A percentile compares a stretch with the other conserved stretches of the same genome.
Evolutionary conservation across 2,797 vertebrate species (phyloP).

Genomic region (Sylvia borin): DNA sequence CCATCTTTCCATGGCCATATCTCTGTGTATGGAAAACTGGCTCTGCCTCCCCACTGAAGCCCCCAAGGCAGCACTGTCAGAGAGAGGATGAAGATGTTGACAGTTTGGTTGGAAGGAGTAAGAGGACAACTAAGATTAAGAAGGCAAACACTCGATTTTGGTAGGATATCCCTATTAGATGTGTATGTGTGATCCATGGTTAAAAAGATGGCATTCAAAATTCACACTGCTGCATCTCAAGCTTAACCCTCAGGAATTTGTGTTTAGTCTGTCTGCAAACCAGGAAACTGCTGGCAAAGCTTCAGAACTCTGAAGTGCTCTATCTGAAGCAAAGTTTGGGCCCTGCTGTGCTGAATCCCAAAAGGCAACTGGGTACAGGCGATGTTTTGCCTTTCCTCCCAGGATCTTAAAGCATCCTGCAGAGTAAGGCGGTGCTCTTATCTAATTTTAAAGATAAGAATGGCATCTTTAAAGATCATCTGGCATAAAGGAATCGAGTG

Average conservation of each 20-base stretch:
- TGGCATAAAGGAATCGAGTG: not conserved
- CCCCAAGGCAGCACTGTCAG: not conserved
- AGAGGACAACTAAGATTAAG: not conserved
- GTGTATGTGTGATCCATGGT: not conserved
- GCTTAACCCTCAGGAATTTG: not conserved
- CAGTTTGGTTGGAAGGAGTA: not conserved
- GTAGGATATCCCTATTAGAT: not conserved
- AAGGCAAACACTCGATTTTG: not conserved
- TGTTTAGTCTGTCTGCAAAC: slow-evolving; percentile 8
- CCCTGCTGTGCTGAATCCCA: not conserved
- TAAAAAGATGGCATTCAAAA: not conserved
- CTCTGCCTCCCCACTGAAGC: not conserved
- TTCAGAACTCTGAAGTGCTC: not conserved
- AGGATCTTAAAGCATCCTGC: not conserved
- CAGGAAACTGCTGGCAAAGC: not conserved
- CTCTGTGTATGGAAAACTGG: not conserved
- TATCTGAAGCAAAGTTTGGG: not conserved
- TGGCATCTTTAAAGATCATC: not conserved
- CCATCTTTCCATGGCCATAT: not conserved
- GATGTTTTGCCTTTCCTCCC: not conserved
- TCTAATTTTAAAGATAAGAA: not conserved
- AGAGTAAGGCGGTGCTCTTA: not conserved
- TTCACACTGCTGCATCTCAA: not conserved
- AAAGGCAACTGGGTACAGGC: not conserved
- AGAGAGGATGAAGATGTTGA: not conserved